Evolutionary conservation across 2,888 invertebrate genomes (phyloP).

Genomic region (Bhutanitis thaidina): DNA sequence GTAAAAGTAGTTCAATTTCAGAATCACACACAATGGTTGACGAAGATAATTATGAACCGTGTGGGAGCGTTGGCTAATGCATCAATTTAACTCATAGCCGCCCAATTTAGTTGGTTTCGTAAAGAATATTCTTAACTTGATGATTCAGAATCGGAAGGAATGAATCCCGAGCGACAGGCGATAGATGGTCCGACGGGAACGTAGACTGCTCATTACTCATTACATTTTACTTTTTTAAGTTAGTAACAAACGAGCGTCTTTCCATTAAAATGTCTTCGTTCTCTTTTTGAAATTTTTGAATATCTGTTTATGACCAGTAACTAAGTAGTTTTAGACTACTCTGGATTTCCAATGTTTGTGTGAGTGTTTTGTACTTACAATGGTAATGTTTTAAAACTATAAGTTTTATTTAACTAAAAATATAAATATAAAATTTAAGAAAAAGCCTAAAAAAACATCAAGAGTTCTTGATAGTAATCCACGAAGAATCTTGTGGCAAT

Average conservation of each 20-base stretch:
- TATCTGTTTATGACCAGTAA: constrained; percentile 1
- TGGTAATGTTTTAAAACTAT: no score
- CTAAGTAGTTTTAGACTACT: no score
- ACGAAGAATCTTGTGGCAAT: no score
- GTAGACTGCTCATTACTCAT: constrained; percentile 48
- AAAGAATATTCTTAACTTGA: constrained; percentile 30
- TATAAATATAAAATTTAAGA: no score
- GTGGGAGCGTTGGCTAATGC: constrained; percentile 11
- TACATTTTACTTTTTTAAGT: constrained; percentile 24
- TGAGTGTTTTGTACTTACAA: no score
- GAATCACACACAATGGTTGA: constrained; percentile 13
- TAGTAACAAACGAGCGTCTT: constrained; percentile 16
- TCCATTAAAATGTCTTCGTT: constrained; percentile 3
- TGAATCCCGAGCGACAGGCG: constrained; percentile 41
- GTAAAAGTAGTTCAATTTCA: constrained; percentile 14
- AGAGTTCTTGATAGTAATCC: no score
- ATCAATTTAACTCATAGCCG: constrained; percentile 15
- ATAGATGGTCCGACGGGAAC: constrained; percentile 28
- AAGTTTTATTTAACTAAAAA: no score
- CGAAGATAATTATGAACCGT: constrained; percentile 4
- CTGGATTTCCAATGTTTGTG: no score
- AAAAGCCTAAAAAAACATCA: no score
- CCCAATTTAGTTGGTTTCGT: constrained; percentile 39
- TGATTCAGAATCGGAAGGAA: constrained; percentile 28
- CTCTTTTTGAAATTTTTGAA: neutral